Evolutionary conservation across 2,888 invertebrate species (phyloP).

Genomic region (Romanomermis culicivorax): DNA sequence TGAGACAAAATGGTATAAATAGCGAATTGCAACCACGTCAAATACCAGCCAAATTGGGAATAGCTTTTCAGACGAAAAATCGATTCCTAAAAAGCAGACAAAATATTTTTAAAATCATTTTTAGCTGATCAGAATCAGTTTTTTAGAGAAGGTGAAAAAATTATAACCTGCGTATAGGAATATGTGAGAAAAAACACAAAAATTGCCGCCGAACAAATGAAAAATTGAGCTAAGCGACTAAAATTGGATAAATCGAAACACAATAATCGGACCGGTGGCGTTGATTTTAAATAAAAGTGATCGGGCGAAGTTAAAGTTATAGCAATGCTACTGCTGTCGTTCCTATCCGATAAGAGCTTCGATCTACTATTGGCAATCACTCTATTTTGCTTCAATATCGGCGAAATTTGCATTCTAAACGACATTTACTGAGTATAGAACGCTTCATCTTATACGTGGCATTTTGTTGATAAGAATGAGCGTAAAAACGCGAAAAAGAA

Average conservation of each 20-base stretch:
- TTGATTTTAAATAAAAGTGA: not conserved
- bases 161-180: slow-evolving; percentile 52
- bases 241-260: slow-evolving; percentile 24
- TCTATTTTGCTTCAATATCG: no score
- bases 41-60: slow-evolving; percentile 67
- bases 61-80: slow-evolving; percentile 76
- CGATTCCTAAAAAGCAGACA: slow-evolving; percentile 42
- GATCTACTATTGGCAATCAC: no score
- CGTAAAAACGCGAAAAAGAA: no score
- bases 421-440: no score
- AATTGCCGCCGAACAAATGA: slow-evolving; percentile 52
- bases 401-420: no score
- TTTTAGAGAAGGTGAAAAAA: not conserved
- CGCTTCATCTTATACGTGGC: no score
- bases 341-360: no score
- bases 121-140: no score
- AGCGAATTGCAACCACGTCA: slow-evolving; percentile 72
- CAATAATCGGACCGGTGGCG: not conserved
- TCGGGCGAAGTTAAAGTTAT: not conserved
- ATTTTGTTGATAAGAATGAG: no score
- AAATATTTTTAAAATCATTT: no score
- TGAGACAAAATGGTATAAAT: slow-evolving; percentile 61
- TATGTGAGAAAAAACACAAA: slow-evolving; percentile 70
- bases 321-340: no score
- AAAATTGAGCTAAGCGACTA: slow-evolving; percentile 45